Evolutionary conservation across 2,113 vertebrate species (phyloP), one percentile per base, ranked within the genome.

Genomic region (Grallaria varia): DNA sequence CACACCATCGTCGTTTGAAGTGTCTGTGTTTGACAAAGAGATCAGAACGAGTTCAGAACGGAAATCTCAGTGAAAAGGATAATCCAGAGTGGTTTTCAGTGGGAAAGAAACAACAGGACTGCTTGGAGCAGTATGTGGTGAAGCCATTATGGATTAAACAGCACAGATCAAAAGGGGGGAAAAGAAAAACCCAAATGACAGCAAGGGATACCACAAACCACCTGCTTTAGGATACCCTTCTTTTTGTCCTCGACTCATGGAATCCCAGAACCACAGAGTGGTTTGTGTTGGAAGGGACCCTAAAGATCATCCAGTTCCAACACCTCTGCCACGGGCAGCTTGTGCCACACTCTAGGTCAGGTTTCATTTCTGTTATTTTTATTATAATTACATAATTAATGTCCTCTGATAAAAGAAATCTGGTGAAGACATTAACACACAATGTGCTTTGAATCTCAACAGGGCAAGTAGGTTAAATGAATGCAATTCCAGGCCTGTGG

Each of bases 121-220:
- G 8, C n/a, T 56, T 68, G 64, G 50, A 75, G 31, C 21, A 64
- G 25, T 39, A n/a, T 8, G 3, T 33, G 16, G 8, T 37, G 35
- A 18, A 82, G 19, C 4, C 27, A 18, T 76, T 72, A n/a, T 7
- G 49, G 27, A 53, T 45, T 28, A 76, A 90, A 58, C 3, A 60
- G 14, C n/a, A 37, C 9, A 72, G 33, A 82, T 42, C 28, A 71
- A 92, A 92, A 78, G 2, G 1, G 10, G 11, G 8, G 3, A 0
- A 1, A 20, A 67, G n/a, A 37, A 60, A 16, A 1, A 1, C 2
- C 0, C 2, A 11, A 68, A 64, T 35, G 3, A 14, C 39, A 44
- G 64, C 12, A 27, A 42, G 75, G 18, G 33, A 52, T 9, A 40
- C 9, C 22, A 80, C 20, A 39, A 62, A 42, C 7, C 33, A 45